phyloP scores from a whole-genome alignment of 2,113 vertebrate genomes.

The Corythoichthys haematopterus region DNA sequence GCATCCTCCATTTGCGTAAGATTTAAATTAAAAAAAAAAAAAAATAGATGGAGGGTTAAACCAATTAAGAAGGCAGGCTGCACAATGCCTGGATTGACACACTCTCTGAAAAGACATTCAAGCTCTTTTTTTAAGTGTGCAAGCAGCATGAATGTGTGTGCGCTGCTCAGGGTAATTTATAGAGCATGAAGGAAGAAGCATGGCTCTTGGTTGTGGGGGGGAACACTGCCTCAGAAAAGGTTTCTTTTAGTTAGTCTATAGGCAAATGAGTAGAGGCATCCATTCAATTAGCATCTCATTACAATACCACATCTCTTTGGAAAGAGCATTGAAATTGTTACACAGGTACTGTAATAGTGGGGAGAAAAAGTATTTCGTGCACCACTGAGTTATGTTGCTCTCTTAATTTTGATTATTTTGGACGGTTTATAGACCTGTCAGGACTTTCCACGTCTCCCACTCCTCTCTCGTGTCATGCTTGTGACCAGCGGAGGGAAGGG shows the following conservation, averaged over 20 bases:
- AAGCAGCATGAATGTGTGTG: slow-evolving; percentile 5
- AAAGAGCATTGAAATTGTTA: slow-evolving; percentile 5
- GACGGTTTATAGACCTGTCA: slow-evolving; percentile 22
- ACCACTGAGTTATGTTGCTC: slow-evolving; percentile 7
- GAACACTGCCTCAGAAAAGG: slow-evolving; percentile 22
- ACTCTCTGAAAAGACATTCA: slow-evolving; percentile 31
- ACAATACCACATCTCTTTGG: slow-evolving; percentile 75
- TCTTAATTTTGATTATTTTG: slow-evolving; percentile 12
- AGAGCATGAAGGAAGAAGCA: slow-evolving; percentile 25
- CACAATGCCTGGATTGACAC: slow-evolving; percentile 47
- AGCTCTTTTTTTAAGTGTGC: slow-evolving; percentile 16
- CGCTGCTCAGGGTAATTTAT: slow-evolving; percentile 54
- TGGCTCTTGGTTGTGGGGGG: not conserved
- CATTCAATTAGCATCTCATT: slow-evolving; percentile 84
- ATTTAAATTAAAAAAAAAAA: slow-evolving; percentile 19
- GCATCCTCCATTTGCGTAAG: slow-evolving; percentile 6
- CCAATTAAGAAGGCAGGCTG: slow-evolving; percentile 51
- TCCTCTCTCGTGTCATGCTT: slow-evolving; percentile 34
- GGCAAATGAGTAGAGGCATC: slow-evolving; percentile 48
- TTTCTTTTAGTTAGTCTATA: slow-evolving; percentile 52
- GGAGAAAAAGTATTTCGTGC: slow-evolving; percentile 7
- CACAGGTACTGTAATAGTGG: not conserved
- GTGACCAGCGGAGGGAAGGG: slow-evolving; percentile 53
- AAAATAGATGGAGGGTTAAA: slow-evolving; percentile 59
- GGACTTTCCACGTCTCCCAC: slow-evolving; percentile 38